phyloP scores from a whole-genome alignment of 2,888 invertebrate species.

The Acleris emargana region DNA sequence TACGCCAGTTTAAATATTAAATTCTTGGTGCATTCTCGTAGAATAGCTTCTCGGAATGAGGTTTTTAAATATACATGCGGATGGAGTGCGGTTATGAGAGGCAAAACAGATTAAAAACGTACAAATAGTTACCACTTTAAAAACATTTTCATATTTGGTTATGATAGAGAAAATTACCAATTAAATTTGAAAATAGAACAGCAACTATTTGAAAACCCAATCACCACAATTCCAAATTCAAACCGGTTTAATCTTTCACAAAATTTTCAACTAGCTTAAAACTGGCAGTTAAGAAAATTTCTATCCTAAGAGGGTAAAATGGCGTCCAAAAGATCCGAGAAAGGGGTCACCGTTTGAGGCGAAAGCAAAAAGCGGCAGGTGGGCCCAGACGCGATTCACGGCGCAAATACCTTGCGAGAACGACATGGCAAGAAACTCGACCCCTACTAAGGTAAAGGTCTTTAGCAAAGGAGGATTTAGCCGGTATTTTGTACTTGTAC shows the following conservation, averaged over 20 bases:
- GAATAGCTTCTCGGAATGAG: background rate
- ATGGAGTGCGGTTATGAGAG: background rate
- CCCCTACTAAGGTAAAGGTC: constrained; percentile 44
- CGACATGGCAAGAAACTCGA: constrained; percentile 48
- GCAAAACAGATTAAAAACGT: background rate
- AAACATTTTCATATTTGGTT: too few species aligned
- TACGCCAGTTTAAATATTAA: constrained; percentile 6
- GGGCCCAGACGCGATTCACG: constrained; percentile 49
- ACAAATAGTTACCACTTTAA: too few species aligned
- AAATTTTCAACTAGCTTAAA: background rate
- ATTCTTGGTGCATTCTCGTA: constrained; percentile 8
- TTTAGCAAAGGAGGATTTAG: too few species aligned
- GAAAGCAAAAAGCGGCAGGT: constrained; percentile 49
- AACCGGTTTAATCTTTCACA: background rate
- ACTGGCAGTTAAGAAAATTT: constrained; percentile 23
- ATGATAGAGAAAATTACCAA: too few species aligned
- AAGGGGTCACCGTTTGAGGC: constrained; percentile 44
- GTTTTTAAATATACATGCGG: background rate
- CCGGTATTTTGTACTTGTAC: too few species aligned
- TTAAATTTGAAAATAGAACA: too few species aligned
- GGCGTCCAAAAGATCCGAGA: constrained; percentile 40
- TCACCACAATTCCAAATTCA: background rate
- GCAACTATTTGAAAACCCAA: background rate
- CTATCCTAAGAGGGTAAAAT: constrained; percentile 21
- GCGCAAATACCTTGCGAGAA: constrained; percentile 50